A percentile compares a stretch with the other conserved stretches of the same genome.
Conservation (phyloP, 1,140 invertebrate genomes). For the Tetragnatha versicolor region DNA sequence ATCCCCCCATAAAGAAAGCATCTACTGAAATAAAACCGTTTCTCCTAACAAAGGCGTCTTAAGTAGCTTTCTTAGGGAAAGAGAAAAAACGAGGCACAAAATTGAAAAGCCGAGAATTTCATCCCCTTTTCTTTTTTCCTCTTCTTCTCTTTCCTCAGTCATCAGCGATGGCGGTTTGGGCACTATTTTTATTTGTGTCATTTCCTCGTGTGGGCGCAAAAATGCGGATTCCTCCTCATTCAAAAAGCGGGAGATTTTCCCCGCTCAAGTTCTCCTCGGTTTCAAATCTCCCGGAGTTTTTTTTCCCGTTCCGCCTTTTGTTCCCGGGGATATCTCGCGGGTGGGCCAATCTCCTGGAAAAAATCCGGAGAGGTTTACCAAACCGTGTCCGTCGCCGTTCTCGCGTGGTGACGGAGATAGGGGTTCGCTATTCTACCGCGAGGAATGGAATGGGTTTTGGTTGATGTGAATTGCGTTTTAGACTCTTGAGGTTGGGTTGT, state of each 20-base stretch:
- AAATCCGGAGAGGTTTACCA: slow-evolving; percentile 14
- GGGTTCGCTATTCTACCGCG: not conserved
- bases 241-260: slow-evolving; percentile 34
- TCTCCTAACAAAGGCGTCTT: slow-evolving; percentile 31
- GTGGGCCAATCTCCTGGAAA: slow-evolving; percentile 7
- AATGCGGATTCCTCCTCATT: slow-evolving; percentile 19
- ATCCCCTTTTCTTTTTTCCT: slow-evolving; percentile 1
- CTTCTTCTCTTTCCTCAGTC: slow-evolving; percentile 6
- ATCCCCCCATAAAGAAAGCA: not conserved
- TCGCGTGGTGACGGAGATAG: not conserved
- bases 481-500: too few relatives aligned
- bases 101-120: slow-evolving; percentile 23
- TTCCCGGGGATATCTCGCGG: slow-evolving; percentile 11
- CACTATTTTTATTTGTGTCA: slow-evolving; percentile 34
- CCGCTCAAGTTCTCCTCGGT: slow-evolving; percentile 20
- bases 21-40: slow-evolving; percentile 13
- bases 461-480: not conserved
- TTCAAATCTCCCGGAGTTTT: slow-evolving; percentile 29
- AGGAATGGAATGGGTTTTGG: not conserved
- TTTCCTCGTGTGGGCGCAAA: slow-evolving; percentile 28
- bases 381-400: not conserved
- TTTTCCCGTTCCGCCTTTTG: slow-evolving; percentile 27
- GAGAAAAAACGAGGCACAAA: slow-evolving; percentile 34
- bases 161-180: not conserved
- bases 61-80: slow-evolving; percentile 17